Evolutionary conservation across 2,888 invertebrate genomes (phyloP).

Genomic region (Acronicta alni): DNA sequence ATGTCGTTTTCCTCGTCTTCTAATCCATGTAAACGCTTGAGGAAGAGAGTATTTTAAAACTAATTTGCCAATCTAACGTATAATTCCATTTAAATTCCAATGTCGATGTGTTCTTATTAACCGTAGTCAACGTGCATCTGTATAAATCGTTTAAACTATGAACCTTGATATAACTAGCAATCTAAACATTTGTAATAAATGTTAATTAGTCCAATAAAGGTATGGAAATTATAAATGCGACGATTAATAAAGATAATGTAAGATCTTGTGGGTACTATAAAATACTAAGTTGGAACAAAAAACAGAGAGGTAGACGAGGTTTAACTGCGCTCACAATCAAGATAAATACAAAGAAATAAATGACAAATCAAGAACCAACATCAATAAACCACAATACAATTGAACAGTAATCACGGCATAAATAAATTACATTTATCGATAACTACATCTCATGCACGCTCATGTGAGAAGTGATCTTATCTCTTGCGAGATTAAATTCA

Average conservation of each 20-base stretch:
- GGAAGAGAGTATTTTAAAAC: constrained; percentile 33
- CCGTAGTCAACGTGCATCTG: constrained; percentile 16
- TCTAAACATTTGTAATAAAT: constrained; percentile 16
- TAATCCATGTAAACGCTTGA: constrained; percentile 41
- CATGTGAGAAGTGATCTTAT: constrained; percentile 71
- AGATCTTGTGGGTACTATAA: constrained; percentile 27
- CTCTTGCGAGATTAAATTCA: constrained; percentile 59
- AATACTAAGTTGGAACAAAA: too few relatives aligned
- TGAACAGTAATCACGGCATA: constrained; percentile 61
- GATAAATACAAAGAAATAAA: constrained; percentile 58
- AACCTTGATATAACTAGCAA: constrained; percentile 7
- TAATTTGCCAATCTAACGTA: constrained; percentile 53
- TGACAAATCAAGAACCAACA: constrained; percentile 68
- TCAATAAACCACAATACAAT: constrained; percentile 73
- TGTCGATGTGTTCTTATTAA: constrained; percentile 24
- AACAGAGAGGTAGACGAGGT: constrained; percentile 32
- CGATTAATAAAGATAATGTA: constrained; percentile 12
- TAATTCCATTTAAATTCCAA: constrained; percentile 59
- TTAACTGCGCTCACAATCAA: constrained; percentile 23
- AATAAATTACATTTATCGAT: constrained; percentile 68
- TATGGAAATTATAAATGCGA: constrained; percentile 13
- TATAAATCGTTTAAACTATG: constrained; percentile 16
- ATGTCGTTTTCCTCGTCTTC: constrained; percentile 43
- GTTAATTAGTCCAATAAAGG: constrained; percentile 10
- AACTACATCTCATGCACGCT: constrained; percentile 57